phyloP scores from a whole-genome alignment of 2,113 vertebrate genomes.

The Pogona vitticeps region DNA sequence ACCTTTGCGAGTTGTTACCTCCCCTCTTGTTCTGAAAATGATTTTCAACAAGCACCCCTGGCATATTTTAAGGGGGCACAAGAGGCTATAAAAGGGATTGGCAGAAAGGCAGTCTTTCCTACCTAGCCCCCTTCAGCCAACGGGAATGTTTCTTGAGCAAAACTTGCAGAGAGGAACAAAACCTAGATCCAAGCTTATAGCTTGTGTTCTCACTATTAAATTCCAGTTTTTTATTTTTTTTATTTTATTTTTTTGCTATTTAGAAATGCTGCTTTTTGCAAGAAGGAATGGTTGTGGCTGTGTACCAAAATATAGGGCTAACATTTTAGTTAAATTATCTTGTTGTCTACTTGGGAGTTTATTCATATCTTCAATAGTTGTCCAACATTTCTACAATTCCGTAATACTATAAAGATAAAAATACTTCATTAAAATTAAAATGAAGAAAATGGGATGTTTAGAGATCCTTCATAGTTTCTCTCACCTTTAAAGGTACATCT shows the following conservation, averaged over 20 bases:
- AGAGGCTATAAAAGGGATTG: neutral
- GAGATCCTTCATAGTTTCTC: neutral
- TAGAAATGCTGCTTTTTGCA: neutral
- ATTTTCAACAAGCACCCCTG: neutral
- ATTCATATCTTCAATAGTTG: neutral
- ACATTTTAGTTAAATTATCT: conserved; percentile 1
- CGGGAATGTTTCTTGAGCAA: neutral
- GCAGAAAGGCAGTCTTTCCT: neutral
- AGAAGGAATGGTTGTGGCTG: neutral
- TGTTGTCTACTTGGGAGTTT: neutral
- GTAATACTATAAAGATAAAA: neutral
- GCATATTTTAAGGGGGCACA: neutral
- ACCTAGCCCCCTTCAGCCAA: neutral
- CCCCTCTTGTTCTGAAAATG: neutral
- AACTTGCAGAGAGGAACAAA: neutral
- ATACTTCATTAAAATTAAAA: neutral
- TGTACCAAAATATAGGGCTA: neutral
- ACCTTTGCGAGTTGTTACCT: neutral
- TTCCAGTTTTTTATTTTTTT: neutral
- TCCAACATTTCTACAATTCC: neutral
- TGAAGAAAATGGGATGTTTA: neutral
- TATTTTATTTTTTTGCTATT: neutral
- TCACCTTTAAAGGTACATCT: neutral
- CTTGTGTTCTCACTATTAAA: neutral
- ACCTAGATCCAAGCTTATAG: neutral